Conservation (phyloP, 2,888 invertebrate genomes). For the Zhengitettix transpicula region DNA sequence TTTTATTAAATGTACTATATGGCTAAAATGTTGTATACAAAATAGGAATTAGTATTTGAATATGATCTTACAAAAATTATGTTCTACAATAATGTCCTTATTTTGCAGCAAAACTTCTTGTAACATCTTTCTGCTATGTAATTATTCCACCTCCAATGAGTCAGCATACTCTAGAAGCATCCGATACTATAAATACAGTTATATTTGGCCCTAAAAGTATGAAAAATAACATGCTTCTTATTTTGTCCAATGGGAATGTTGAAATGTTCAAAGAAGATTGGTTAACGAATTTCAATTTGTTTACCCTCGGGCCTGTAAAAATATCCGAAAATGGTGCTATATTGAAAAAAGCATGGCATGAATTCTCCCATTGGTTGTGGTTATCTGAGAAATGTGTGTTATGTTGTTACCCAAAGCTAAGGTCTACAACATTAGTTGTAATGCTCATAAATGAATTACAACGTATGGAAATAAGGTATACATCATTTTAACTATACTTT, state of each 20-base stretch:
- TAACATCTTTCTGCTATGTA: constrained; percentile 56
- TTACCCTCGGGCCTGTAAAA: too few species aligned
- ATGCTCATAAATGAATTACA: too few species aligned
- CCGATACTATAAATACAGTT: constrained; percentile 39
- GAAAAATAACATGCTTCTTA: constrained; percentile 21
- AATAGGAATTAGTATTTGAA: constrained; percentile 1
- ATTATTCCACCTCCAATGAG: constrained; percentile 76
- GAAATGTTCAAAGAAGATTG: constrained; percentile 7
- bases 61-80: neutral
- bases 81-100: neutral
- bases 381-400: too few species aligned
- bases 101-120: constrained; percentile 34
- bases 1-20: too few species aligned
- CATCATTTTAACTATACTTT: too few species aligned
- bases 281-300: too few species aligned
- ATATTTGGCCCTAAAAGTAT: constrained; percentile 32
- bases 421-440: too few species aligned
- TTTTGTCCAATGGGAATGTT: constrained; percentile 25
- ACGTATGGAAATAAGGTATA: too few species aligned
- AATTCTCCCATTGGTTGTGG: too few species aligned
- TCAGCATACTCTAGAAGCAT: constrained; percentile 37
- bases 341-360: too few species aligned
- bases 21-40: neutral
- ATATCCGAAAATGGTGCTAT: too few species aligned
- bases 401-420: too few species aligned